Evolutionary conservation across 1,140 invertebrate genomes (phyloP), one percentile per base, ranked within the genome.

Genomic region (Drosophila saltans): DNA sequence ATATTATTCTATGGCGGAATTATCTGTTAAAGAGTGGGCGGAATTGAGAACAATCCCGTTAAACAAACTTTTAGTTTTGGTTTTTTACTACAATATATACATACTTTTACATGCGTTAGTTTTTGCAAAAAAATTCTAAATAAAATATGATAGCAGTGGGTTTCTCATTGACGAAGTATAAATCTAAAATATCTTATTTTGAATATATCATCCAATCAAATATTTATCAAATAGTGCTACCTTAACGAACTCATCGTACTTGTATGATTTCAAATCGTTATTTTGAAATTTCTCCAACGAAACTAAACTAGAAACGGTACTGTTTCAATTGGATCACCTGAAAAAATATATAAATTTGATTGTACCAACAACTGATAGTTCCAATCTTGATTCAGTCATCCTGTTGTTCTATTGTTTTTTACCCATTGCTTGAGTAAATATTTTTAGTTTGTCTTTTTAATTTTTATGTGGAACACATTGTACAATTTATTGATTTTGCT

Each of bases 401-500:
- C 21, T 11, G 2, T 52, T 3, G 45, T 21, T 52, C 45, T 10
- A 26, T 52, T 52, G 8, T 8, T 52, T 9, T 10, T 26, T 26
- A 52, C 21, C 9, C 45, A 52, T 52, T 26, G 2, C n/a, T 52
- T 52, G 21, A 26, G 45, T 21, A 48, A 48, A 48, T 48, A 52
- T 52, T 52, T 48, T 6, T 48, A 48, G 45, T 48, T 48, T 24
- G 16, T 48, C 7, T 24, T 48, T 52, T 52, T 26, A 26, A 3
- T 26, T 52, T 26, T 24, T 48, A 24, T 24, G 45, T 48, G 6
- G 16, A 36, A 36, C 6, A 7, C 6, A 8, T 48, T 48, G 43
- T 48, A 48, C n/a, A 52, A 26, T 52, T 52, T 52, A 24, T 36
- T 36, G 33, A 36, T 24, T 52, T 52, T 52, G 21, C 16, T 48